phyloP scores from a whole-genome alignment of 2,888 invertebrate genomes.

The Troilus luridus region DNA sequence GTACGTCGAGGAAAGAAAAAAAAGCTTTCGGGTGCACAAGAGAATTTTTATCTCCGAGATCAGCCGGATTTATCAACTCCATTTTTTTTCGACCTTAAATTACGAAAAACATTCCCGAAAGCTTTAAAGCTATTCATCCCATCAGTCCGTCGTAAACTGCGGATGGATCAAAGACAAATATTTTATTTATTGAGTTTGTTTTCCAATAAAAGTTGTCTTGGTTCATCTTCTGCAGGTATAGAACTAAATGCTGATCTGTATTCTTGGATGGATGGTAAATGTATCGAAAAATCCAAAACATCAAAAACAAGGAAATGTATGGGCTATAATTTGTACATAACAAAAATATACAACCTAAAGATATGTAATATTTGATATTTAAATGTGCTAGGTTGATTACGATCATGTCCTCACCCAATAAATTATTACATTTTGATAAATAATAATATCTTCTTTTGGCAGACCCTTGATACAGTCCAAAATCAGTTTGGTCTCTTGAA shows the following conservation, averaged over 20 bases:
- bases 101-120: background rate
- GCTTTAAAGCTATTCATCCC: constrained; percentile 19
- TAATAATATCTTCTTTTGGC: too few relatives aligned
- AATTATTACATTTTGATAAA: too few relatives aligned
- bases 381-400: too few relatives aligned
- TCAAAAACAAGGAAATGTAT: background rate
- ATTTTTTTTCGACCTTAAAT: constrained; percentile 15
- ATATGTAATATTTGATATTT: too few relatives aligned
- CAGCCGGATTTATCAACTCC: constrained; percentile 37
- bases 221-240: background rate
- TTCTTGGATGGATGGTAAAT: background rate
- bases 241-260: background rate
- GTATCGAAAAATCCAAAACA: background rate
- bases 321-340: background rate
- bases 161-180: constrained; percentile 33
- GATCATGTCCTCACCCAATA: too few relatives aligned
- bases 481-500: too few relatives aligned
- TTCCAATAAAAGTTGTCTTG: background rate
- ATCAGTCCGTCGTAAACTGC: constrained; percentile 2
- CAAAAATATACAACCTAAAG: too few relatives aligned
- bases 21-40: constrained; percentile 10
- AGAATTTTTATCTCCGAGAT: constrained; percentile 20
- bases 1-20: background rate
- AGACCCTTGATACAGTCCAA: too few relatives aligned
- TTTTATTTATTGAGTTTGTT: constrained; percentile 1